Base-by-base conservation (phyloP, 2,888 invertebrate species). In the Tetropium fuscum region DNA sequence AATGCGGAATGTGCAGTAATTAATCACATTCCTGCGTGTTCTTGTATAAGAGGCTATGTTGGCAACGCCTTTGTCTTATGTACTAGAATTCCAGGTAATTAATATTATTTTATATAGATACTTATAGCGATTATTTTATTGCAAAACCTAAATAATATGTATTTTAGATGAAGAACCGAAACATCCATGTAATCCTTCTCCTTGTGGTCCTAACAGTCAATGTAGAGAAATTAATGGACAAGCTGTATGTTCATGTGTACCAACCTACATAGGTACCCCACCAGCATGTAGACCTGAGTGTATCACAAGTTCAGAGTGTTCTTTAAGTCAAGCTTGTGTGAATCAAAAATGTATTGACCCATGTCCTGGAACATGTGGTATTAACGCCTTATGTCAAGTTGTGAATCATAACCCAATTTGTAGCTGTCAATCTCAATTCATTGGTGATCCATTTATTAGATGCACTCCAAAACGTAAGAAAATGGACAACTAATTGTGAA, bases 341-440 rank as follows among this genome's bases (percentile, higher is more conserved):
- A 88, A 88, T 74, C 87, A 88, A 71, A 90, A 89, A 83, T 93
- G 93, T 77, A 86, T 84, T 78, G 89, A 90, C 76, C 92, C 92
- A 4, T 92, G 93, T 73, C 84, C 86, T 44, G 86, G 87, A 58
- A 86, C 89, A 3, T 94, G 94, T 76, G 92, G 92, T 30, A 77
- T 81, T 30, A 88, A 88, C 78, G 90, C 93, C 7, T 85, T 88
- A 67, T 93, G 93, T 73, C 86, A 87, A 58, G 91, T 91, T 3
- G 86, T 90, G 2, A 92, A 91, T 73, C 92, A 92, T 70, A 87
- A 89, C n/a, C 89, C 92, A 5, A 88, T 90, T 84, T 94, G 94
- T 77, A 85, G 87, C 44, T 94, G 94, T 77, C 82, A 85, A 48
- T 80, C 84, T 76, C 87, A 86, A 61, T 89, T 68, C 62, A 64